Evolutionary conservation across 2,113 vertebrate genomes (phyloP), one percentile per base, ranked within the genome.

Genomic region (Nibea albiflora): DNA sequence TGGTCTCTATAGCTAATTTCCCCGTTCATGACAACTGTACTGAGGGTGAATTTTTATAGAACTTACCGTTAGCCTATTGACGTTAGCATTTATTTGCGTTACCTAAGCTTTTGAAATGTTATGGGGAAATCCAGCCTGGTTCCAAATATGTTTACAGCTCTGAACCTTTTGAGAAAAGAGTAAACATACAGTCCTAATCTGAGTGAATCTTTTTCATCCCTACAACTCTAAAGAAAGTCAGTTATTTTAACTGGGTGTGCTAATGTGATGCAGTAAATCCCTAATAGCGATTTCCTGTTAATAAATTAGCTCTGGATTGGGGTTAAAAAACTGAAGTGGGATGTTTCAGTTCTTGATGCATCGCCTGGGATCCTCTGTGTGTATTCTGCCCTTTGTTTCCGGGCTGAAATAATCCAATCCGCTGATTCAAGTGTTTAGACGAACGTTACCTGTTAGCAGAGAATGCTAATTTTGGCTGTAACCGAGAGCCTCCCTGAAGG

Each of bases 371-470:
- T 53, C 31, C 52, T 50, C 0, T 12, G 46, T 68, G 44, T 81
- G 49, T 50, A 6, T 57, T 65, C 22, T 65, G 39, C 4, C 16
- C 16, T 73, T 19, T 50, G 39, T 65, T 64, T 53, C 35, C 0
- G 14, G 11, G n/a, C 12, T 39, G 16, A 31, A 65, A 82, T 88
- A 84, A 90, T 86, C 83, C 80, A 20, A 15, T 5, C 19, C n/a
- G 12, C 12, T 50, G 53, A 85, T 88, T 91, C 85, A 86, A 91
- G 90, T 88, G 88, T 72, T 80, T 15, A 19, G 22, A 39, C 4
- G 10, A 17, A 39, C 47, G 69, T 60, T 74, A 58, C 64, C 50
- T 24, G 56, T 44, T 68, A 65, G 54, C 16, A 10, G 31, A 74
- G 28, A 79, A 74, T 83, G 68, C 39, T 79, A 72, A 86, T 85